Evolutionary conservation across 2,888 invertebrate genomes (phyloP), one percentile per base, ranked within the genome.

Genomic region (Dugesia japonica): DNA sequence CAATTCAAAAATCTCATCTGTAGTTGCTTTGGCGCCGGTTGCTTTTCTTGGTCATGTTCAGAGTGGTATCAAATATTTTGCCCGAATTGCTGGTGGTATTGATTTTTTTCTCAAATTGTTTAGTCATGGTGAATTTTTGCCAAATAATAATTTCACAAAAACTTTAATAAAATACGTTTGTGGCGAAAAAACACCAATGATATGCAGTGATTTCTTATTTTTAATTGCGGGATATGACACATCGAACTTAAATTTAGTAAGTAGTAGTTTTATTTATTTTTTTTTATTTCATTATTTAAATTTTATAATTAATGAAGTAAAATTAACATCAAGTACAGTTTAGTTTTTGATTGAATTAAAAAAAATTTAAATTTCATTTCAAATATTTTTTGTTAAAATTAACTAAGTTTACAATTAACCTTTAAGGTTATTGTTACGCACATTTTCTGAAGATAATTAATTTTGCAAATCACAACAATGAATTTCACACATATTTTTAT

Each of bases 201-300:
- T 91, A 74, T 92, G 92, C 82, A 88, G 89, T 80, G 89, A 90
- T 82, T 82, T 89, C 0, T 80, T 92, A 77, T 91, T 91, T 82
- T 84, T 89, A 15, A 81, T 91, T 0, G 89, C 88, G 79, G 92
- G 92, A 0, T 89, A 88, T 81, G 90, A 90, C 83, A 85, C 86
- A 74, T 85, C 85, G 23, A 88, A 90, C 82, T 88, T 90, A 78
- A 89, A 91, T 81, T 84, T 85, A 79, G 88, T 88, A 82, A 82
- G 83, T 80, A 1, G 1, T 73, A 73, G 17, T 27, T 23, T n/a
- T 20, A 20, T 71, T 71, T 71, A 71, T 38, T n/a, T 31, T 31
- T 31, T 31, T 31, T 13, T 31, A 31, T 13, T 31, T 31, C 13
- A 31, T 31, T 31, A 31, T 31, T 31, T 7, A 7, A 7, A 31